Percentiles rank a stretch among this genome's conserved stretches.
phyloP scores from a whole-genome alignment of 92 coral and sea anemone genomes.

The Umimayanthus chanpuru region DNA sequence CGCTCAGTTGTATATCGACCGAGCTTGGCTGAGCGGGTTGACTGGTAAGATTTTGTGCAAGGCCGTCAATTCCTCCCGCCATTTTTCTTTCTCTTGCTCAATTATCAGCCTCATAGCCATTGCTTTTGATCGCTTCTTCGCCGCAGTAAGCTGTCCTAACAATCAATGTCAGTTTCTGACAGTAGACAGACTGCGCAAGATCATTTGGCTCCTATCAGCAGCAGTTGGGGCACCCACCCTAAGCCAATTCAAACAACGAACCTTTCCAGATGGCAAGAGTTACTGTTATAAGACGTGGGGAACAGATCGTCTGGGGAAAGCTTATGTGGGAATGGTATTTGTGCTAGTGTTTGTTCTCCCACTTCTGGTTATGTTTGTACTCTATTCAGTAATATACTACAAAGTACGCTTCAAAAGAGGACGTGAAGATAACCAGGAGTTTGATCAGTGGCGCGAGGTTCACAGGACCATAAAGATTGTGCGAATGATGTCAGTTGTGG shows the following conservation, averaged over 20 bases:
- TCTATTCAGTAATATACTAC: conserved; percentile 30
- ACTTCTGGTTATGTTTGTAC: conserved; percentile 14
- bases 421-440: conserved; percentile 15
- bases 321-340: conserved; percentile 32
- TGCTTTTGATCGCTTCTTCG: conserved; percentile 48
- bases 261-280: conserved; percentile 3
- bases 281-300: conserved; percentile 35
- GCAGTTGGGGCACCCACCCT: conserved; percentile 33
- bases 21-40: conserved; percentile 47
- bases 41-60: conserved; percentile 48
- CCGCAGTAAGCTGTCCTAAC: conserved; percentile 21
- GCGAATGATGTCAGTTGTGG: conserved; percentile 48
- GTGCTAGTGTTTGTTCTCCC: conserved; percentile 41
- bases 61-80: conserved; percentile 47
- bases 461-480: conserved; percentile 25
- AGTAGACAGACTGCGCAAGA: neutral
- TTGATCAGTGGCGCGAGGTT: conserved; percentile 24
- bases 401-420: conserved; percentile 11
- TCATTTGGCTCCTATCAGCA: conserved; percentile 39
- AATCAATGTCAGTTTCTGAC: conserved; percentile 20
- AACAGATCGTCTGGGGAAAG: conserved; percentile 13
- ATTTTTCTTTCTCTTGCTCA: conserved; percentile 49
- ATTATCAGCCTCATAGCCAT: conserved; percentile 51
- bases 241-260: conserved; percentile 27
- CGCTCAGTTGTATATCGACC: conserved; percentile 36